phyloP scores from a whole-genome alignment of 1,140 invertebrate genomes.

The Trichomalopsis sarcophagae region DNA sequence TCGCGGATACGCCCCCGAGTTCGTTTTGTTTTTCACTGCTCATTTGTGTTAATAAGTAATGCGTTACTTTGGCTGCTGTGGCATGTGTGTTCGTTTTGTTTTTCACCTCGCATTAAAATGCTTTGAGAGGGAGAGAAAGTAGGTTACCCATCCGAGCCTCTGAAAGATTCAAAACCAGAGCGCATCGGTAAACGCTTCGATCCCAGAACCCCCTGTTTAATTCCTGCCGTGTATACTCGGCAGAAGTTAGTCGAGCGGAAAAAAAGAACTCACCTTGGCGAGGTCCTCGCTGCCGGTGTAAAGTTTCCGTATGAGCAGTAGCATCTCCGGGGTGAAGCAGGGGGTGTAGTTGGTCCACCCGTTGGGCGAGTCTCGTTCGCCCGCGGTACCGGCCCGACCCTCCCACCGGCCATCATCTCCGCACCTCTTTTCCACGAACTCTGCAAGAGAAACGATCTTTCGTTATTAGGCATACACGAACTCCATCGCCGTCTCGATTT shows the following conservation, averaged over 20 bases:
- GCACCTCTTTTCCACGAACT: conserved; percentile 85
- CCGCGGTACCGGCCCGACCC: conserved; percentile 70
- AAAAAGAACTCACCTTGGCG: conserved; percentile 63
- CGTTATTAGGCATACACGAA: not conserved
- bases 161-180: too few species aligned
- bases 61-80: too few species aligned
- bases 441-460: conserved; percentile 71
- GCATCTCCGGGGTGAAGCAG: conserved; percentile 86
- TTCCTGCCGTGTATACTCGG: too few species aligned
- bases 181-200: too few species aligned
- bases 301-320: conserved; percentile 79
- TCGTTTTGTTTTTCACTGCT: too few species aligned
- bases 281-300: conserved; percentile 74
- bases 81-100: too few species aligned
- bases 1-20: too few species aligned
- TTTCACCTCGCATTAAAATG: not conserved
- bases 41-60: too few species aligned
- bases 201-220: too few species aligned
- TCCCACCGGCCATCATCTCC: conserved; percentile 84
- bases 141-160: too few species aligned
- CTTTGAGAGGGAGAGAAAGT: too few species aligned
- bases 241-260: not conserved
- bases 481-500: not conserved
- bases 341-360: conserved; percentile 93
- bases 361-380: conserved; percentile 63